These are phyloP conservation scores for Bubo bubo DNA, from an alignment of 2,113 vertebrate genomes.

Conservation along the genomic window DNA sequence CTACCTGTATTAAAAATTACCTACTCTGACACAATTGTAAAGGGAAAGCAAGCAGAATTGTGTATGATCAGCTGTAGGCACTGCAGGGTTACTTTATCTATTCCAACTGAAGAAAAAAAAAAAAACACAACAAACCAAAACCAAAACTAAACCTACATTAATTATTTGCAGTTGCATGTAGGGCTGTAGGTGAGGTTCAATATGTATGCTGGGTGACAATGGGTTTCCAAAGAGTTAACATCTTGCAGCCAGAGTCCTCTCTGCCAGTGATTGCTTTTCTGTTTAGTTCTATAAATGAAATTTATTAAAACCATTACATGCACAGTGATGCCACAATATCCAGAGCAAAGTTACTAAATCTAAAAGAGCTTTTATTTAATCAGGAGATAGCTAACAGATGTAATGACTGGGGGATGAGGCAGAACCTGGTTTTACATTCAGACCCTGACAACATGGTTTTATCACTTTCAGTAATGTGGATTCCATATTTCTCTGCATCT, in stretches of 20 bases:
- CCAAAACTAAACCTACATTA: background rate
- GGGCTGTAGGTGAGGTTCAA: background rate
- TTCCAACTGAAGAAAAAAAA: background rate
- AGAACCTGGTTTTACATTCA: conserved; percentile 43
- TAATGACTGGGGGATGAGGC: conserved; percentile 41
- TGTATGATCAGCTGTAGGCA: background rate
- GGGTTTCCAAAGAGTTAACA: conserved; percentile 55
- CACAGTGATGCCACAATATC: conserved; percentile 65
- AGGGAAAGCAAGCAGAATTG: background rate
- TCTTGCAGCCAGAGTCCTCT: background rate
- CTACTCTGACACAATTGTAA: background rate
- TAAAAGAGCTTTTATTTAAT: conserved; percentile 74
- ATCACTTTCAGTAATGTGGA: background rate
- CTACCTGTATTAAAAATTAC: background rate
- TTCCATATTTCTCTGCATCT: conserved; percentile 3
- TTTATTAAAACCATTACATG: conserved; percentile 73
- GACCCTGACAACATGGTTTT: conserved; percentile 11
- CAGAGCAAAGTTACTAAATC: conserved; percentile 69
- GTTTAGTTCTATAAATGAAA: conserved; percentile 71
- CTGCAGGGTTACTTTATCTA: background rate
- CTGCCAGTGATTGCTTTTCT: conserved; percentile 49
- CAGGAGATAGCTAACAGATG: conserved; percentile 61
- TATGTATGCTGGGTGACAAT: background rate
- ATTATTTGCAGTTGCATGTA: background rate
- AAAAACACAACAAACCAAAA: background rate